These are phyloP conservation scores for Melitaea athalia DNA, from an alignment of 2,888 invertebrate genomes.

Conservation along the genomic window DNA sequence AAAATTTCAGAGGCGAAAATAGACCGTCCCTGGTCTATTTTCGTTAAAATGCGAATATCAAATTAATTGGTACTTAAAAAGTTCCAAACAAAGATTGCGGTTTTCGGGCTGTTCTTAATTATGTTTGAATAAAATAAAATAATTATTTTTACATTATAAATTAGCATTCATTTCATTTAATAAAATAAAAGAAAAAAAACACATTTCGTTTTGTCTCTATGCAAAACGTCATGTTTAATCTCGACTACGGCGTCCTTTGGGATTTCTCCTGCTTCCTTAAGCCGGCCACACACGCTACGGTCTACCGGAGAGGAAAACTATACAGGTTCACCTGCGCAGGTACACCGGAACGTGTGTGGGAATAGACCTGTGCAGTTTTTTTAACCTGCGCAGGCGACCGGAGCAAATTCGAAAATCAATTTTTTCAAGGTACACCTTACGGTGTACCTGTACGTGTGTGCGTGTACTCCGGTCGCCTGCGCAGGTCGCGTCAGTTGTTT, in stretches of 20 bases:
- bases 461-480: too few species aligned
- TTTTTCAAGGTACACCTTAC: too few species aligned
- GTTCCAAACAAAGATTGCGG: conserved; percentile 12
- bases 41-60: conserved; percentile 22
- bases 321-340: too few species aligned
- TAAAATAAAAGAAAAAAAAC: too few species aligned
- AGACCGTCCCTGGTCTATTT: background rate
- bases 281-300: too few species aligned
- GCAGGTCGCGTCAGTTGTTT: too few species aligned
- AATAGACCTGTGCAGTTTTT: too few species aligned
- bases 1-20: conserved; percentile 8
- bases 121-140: background rate
- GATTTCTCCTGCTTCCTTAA: background rate
- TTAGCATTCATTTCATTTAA: background rate
- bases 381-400: too few species aligned
- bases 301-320: too few species aligned
- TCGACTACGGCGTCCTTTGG: background rate
- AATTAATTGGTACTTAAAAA: conserved; percentile 26
- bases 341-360: too few species aligned
- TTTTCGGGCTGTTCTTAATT: conserved; percentile 13
- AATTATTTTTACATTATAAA: background rate
- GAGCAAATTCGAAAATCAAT: too few species aligned
- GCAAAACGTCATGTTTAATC: background rate
- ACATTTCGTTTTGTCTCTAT: background rate
- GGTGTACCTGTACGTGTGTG: too few species aligned